Evolutionary conservation across 2,113 vertebrate genomes (phyloP).

Genomic region (Hypanus sabinus): DNA sequence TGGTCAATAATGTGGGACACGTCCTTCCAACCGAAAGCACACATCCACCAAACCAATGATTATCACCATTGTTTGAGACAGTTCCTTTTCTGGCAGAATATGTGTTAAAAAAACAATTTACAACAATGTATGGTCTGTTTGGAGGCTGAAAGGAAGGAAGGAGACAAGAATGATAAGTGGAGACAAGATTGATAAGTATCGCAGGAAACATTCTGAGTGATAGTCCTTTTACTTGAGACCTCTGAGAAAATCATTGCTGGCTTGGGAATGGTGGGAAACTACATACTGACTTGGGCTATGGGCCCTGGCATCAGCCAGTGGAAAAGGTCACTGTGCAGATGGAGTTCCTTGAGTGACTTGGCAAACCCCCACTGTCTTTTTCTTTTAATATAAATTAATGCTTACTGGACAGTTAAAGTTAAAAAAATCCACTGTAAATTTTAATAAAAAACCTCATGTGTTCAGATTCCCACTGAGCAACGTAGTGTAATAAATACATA

Average conservation of each 20-base stretch:
- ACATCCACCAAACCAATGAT: neutral
- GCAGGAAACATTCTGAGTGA: neutral
- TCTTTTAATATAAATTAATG: neutral
- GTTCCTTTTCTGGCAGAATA: neutral
- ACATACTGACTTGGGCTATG: neutral
- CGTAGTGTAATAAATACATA: neutral
- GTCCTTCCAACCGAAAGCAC: neutral
- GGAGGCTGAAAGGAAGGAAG: constrained; percentile 22
- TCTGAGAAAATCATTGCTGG: neutral
- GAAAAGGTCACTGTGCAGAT: neutral
- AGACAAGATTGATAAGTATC: constrained; percentile 15
- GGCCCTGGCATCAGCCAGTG: neutral
- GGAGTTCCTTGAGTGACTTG: neutral
- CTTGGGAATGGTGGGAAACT: neutral
- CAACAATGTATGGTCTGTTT: neutral
- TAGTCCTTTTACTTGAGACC: neutral
- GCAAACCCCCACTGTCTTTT: neutral
- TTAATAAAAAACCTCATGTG: neutral
- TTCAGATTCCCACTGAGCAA: neutral
- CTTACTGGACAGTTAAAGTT: neutral
- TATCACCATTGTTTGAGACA: neutral
- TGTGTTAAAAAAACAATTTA: neutral
- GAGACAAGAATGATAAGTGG: constrained; percentile 23
- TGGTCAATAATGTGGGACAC: neutral
- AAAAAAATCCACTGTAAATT: neutral